Percentiles rank a stretch among this genome's conserved stretches.
Conservation (phyloP, 2,888 invertebrate genomes). For the Mimachlamys varia region DNA sequence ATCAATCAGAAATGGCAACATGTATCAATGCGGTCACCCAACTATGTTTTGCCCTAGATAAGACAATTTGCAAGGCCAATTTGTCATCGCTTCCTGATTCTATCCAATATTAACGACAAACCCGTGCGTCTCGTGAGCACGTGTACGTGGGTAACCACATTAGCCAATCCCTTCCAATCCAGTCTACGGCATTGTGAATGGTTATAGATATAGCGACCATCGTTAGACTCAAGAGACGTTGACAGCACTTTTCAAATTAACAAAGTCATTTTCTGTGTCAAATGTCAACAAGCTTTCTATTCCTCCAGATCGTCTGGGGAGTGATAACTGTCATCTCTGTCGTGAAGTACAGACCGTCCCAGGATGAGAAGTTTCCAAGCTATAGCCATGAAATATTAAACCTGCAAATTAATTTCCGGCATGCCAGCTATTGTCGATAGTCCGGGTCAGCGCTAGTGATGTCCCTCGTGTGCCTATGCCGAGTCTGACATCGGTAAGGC, state of each 20-base stretch:
- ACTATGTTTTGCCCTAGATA: not conserved
- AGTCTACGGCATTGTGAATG: not conserved
- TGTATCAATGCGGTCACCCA: too few species aligned
- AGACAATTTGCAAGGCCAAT: not conserved
- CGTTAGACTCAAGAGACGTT: not conserved
- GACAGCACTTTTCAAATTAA: slow-evolving; percentile 28
- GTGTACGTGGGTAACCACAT: not conserved
- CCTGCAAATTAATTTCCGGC: slow-evolving; percentile 36
- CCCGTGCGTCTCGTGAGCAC: not conserved
- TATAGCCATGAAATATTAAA: slow-evolving; percentile 31
- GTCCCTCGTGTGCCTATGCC: not conserved
- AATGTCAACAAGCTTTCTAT: slow-evolving; percentile 31
- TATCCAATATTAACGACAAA: not conserved
- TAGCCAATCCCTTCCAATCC: not conserved
- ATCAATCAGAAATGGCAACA: too few species aligned
- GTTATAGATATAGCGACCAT: not conserved
- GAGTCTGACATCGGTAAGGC: slow-evolving; percentile 1
- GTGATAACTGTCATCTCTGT: not conserved
- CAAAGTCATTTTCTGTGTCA: slow-evolving; percentile 29
- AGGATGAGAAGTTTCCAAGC: not conserved
- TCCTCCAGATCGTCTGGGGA: not conserved
- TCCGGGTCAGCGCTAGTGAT: not conserved
- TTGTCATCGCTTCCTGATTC: not conserved
- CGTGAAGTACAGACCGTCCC: not conserved
- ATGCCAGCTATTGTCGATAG: not conserved